A percentile compares a stretch with the other conserved stretches of the same genome.
Evolutionary conservation across 2,113 vertebrate species (phyloP).

Genomic region (Centrocercus urophasianus): DNA sequence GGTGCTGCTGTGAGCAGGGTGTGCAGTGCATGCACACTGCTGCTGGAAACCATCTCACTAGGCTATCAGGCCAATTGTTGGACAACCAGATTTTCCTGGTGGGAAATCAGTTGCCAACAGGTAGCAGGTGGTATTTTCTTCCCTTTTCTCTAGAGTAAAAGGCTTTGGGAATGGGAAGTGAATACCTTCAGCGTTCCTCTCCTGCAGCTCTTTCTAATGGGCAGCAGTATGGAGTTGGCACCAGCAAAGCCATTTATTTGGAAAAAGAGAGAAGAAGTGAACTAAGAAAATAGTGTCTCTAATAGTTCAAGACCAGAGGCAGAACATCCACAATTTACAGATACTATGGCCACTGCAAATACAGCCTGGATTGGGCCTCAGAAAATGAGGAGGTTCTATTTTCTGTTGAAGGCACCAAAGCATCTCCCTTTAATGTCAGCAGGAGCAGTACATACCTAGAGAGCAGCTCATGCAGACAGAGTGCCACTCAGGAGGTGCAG

Average conservation of each 20-base stretch:
- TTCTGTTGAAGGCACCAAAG: not conserved
- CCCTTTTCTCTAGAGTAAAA: not conserved
- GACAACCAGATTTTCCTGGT: constrained; percentile 36
- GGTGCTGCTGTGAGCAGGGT: constrained; percentile 13
- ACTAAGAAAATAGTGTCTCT: constrained; percentile 29
- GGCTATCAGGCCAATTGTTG: constrained; percentile 54
- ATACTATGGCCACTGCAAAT: not conserved
- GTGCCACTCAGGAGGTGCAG: not conserved
- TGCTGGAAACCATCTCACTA: constrained; percentile 6
- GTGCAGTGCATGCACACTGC: not conserved
- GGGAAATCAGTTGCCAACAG: constrained; percentile 41
- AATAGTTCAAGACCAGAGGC: constrained; percentile 12
- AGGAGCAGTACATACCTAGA: not conserved
- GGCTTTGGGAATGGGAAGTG: not conserved
- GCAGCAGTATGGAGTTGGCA: not conserved
- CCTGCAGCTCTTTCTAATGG: constrained; percentile 24
- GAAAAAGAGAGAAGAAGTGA: constrained; percentile 36
- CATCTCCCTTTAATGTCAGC: not conserved
- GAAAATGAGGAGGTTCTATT: not conserved
- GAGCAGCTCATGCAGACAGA: not conserved
- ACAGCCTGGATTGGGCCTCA: not conserved
- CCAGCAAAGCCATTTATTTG: not conserved
- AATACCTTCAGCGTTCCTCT: not conserved
- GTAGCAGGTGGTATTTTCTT: constrained; percentile 55
- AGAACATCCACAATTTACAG: constrained; percentile 20